phyloP scores from a whole-genome alignment of 30 jellyfish, hydroid and myxozoan species.

The Mastigias papua region DNA sequence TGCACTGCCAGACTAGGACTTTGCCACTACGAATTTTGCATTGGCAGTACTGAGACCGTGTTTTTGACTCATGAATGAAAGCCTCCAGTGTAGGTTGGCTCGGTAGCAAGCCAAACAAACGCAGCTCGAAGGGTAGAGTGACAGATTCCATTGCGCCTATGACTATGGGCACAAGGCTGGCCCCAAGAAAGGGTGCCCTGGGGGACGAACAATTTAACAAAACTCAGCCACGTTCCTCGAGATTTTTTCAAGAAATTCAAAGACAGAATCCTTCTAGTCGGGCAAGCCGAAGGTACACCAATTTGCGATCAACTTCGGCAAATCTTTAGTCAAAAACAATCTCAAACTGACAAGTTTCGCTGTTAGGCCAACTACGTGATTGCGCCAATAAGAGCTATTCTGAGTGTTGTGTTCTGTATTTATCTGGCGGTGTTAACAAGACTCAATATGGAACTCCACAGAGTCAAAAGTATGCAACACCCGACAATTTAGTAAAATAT shows the following conservation, averaged over 20 bases:
- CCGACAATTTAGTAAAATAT: neutral
- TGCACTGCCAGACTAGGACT: conserved; percentile 58
- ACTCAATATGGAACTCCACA: neutral
- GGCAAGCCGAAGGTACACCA: neutral
- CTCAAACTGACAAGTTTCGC: neutral
- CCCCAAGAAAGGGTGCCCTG: neutral
- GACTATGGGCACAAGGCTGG: neutral
- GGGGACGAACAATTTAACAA: neutral
- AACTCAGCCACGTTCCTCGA: neutral
- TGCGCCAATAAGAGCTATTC: too few species aligned
- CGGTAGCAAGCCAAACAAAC: conserved; percentile 68
- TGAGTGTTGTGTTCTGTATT: neutral
- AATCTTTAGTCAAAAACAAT: too few species aligned
- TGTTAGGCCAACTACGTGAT: too few species aligned
- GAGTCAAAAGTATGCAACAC: too few species aligned
- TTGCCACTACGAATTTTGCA: conserved; percentile 41
- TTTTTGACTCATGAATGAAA: neutral
- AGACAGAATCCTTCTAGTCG: neutral
- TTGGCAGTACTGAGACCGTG: conserved; percentile 42
- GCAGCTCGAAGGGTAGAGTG: conserved; percentile 78
- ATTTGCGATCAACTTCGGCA: neutral
- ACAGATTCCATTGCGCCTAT: conserved; percentile 2
- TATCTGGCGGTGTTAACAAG: neutral
- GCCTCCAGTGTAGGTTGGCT: conserved; percentile 38
- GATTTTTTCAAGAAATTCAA: neutral